These are phyloP conservation scores for Gadopsis marmoratus DNA, from an alignment of 2,797 vertebrate species.

Conservation along the genomic window DNA sequence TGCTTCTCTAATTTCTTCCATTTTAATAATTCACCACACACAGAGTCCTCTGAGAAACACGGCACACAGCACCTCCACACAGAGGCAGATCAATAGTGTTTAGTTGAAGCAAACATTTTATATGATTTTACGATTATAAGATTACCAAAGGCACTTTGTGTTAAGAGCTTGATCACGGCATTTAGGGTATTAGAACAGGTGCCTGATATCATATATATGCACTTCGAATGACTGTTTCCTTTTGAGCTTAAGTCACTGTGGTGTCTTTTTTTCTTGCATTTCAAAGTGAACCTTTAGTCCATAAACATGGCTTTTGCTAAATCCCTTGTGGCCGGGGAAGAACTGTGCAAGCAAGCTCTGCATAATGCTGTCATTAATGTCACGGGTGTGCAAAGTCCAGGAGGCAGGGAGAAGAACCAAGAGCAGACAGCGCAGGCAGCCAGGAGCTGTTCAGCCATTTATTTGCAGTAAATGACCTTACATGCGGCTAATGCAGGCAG, in stretches of 20 bases:
- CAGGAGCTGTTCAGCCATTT: too few relatives aligned
- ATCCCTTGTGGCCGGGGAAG: constrained; percentile 38
- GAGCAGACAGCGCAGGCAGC: too few relatives aligned
- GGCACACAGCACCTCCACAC: background rate
- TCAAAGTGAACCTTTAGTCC: constrained; percentile 50
- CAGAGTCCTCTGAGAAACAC: background rate
- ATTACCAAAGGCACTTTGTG: constrained; percentile 23
- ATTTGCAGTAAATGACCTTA: too few relatives aligned
- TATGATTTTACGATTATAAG: background rate
- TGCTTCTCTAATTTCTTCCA: constrained; percentile 41
- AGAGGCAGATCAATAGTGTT: constrained; percentile 33
- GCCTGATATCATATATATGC: background rate
- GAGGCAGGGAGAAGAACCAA: too few relatives aligned
- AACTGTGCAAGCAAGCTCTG: constrained; percentile 48
- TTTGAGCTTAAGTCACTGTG: constrained; percentile 31
- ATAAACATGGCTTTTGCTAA: constrained; percentile 58
- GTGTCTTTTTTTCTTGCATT: constrained; percentile 45
- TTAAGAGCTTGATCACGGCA: background rate
- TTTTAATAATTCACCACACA: constrained; percentile 22
- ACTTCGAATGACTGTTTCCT: constrained; percentile 9
- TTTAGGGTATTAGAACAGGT: background rate
- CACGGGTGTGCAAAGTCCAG: too few relatives aligned
- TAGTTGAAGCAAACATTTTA: constrained; percentile 36
- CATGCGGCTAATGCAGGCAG: too few relatives aligned
- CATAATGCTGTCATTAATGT: constrained; percentile 40